Conservation (phyloP, 2,888 invertebrate species). For the Lithophane leautieri region DNA sequence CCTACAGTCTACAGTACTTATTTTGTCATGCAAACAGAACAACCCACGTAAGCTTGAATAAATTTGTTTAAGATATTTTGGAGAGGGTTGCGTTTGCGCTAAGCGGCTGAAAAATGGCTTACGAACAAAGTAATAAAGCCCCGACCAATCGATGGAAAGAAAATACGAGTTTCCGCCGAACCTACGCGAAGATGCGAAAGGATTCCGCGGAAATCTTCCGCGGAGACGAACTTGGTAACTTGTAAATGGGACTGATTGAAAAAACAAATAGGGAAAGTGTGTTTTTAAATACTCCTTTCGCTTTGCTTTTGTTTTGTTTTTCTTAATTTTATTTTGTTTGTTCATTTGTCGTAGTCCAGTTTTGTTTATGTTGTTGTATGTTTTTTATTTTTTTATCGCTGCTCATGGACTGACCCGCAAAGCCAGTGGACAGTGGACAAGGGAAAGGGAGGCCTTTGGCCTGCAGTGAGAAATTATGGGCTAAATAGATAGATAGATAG, state of each 20-base stretch:
- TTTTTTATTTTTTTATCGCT: background rate
- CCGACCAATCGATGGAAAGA: conserved; percentile 68
- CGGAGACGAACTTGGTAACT: conserved; percentile 48
- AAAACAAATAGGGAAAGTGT: conserved; percentile 32
- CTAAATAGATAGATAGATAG: background rate
- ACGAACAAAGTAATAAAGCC: conserved; percentile 72
- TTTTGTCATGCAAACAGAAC: conserved; percentile 69
- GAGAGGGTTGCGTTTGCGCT: conserved; percentile 69
- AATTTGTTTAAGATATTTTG: conserved; percentile 72
- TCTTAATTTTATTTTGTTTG: conserved; percentile 4
- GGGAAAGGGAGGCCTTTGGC: background rate
- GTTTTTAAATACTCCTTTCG: conserved; percentile 35
- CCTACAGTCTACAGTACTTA: conserved; percentile 31
- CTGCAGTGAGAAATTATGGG: background rate
- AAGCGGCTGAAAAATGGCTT: conserved; percentile 73
- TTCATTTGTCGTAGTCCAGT: background rate
- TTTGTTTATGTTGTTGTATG: background rate
- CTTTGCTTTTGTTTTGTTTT: conserved; percentile 19
- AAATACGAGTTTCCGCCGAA: conserved; percentile 65
- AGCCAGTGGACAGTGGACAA: background rate
- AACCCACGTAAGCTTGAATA: conserved; percentile 68
- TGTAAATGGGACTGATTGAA: conserved; percentile 44
- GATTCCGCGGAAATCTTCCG: conserved; percentile 43
- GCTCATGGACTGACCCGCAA: background rate
- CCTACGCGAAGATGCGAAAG: conserved; percentile 33